Evolutionary conservation across 2,113 vertebrate species (phyloP).

Genomic region (Cheirogaleus medius): DNA sequence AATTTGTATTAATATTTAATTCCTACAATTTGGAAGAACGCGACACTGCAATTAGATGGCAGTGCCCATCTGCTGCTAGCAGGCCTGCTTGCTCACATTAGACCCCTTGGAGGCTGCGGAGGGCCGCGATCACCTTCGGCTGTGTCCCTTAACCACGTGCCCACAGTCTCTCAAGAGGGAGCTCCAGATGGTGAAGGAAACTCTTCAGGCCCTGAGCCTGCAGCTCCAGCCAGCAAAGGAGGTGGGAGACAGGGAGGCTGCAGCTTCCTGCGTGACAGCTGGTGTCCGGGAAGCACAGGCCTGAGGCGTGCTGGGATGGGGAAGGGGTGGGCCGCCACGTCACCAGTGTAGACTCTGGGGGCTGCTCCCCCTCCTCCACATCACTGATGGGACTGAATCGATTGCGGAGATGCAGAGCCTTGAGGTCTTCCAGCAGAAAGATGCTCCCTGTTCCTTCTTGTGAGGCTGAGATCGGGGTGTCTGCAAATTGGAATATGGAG

Average conservation of each 20-base stretch:
- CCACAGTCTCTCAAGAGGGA: conserved; percentile 91
- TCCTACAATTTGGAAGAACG: conserved; percentile 87
- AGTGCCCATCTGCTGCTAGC: conserved; percentile 86
- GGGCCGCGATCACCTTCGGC: conserved; percentile 82
- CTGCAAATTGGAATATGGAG: conserved; percentile 56
- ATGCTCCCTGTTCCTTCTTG: neutral
- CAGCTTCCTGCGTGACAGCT: conserved; percentile 90
- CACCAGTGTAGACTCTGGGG: conserved; percentile 25
- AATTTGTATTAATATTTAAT: conserved; percentile 91
- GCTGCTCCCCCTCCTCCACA: neutral
- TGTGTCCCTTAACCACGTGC: conserved; percentile 87
- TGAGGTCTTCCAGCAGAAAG: conserved; percentile 49
- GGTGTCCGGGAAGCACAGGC: conserved; percentile 78
- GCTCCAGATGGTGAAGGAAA: conserved; percentile 90
- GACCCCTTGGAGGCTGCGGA: conserved; percentile 73
- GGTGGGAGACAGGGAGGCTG: conserved; percentile 82
- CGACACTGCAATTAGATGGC: conserved; percentile 86
- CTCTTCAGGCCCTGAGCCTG: conserved; percentile 85
- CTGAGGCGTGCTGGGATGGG: conserved; percentile 84
- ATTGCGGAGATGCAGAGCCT: conserved; percentile 65
- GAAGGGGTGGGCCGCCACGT: conserved; percentile 32
- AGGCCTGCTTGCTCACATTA: conserved; percentile 77
- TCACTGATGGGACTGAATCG: conserved; percentile 71
- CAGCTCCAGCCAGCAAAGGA: conserved; percentile 90
- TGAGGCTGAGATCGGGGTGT: conserved; percentile 55